Evolutionary conservation across 1,140 invertebrate genomes (phyloP).

Genomic region (Cydia amplana): DNA sequence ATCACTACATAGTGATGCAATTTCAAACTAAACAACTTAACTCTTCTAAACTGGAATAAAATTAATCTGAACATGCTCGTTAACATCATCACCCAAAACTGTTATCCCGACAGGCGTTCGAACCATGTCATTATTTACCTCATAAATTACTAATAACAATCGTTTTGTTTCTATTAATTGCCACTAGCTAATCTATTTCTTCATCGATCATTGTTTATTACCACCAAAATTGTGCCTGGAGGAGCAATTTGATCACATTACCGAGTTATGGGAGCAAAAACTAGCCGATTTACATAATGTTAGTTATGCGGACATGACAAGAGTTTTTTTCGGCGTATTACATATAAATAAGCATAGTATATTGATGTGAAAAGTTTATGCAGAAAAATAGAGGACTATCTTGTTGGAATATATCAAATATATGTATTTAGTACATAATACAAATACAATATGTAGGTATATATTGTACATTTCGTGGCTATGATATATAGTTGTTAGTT

Average conservation of each 20-base stretch:
- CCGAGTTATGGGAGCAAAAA: constrained; percentile 42
- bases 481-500: no score
- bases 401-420: no score
- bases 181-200: constrained; percentile 45
- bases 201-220: constrained; percentile 47
- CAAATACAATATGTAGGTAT: background rate
- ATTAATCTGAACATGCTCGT: background rate
- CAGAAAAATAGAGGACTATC: background rate
- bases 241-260: constrained; percentile 39
- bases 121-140: constrained; percentile 50
- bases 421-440: background rate
- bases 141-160: constrained; percentile 53
- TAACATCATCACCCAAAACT: background rate
- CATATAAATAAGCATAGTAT: background rate
- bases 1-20: no score
- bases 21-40: no score
- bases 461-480: background rate
- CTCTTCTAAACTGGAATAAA: background rate
- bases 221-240: constrained; percentile 36
- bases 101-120: background rate
- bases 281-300: constrained; percentile 37
- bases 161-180: constrained; percentile 45
- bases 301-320: constrained; percentile 20
- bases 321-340: constrained; percentile 9
- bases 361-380: background rate